Percentiles rank a stretch among this genome's conserved stretches.
Conservation (phyloP, 2,888 invertebrate genomes). For the Zootermopsis nevadensis region DNA sequence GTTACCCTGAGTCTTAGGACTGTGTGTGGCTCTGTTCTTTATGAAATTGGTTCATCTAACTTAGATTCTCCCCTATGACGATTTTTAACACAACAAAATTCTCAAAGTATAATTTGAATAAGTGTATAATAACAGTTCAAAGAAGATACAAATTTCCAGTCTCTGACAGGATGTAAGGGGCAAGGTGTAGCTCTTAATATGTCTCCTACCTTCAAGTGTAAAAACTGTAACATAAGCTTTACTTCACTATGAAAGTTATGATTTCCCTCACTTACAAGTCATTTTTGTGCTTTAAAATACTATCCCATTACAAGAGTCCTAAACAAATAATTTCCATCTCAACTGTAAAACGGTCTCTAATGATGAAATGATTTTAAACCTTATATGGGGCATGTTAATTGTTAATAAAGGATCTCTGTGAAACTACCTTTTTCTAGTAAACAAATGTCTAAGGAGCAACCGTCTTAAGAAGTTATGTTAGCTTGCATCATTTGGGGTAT, state of each 20-base stretch:
- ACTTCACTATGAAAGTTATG: no score
- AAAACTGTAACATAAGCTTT: no score
- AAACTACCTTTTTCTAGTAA: neutral
- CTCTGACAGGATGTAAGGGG: no score
- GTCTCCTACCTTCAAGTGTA: no score
- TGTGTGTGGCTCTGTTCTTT: neutral
- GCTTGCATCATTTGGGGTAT: neutral
- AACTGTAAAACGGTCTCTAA: no score
- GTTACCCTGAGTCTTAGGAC: constrained; percentile 14
- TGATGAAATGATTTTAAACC: neutral
- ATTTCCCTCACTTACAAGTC: no score
- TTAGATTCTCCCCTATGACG: neutral
- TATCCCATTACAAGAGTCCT: no score
- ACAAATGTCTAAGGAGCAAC: neutral
- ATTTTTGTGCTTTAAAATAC: no score
- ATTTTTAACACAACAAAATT: neutral
- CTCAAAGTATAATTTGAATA: neutral
- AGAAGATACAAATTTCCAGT: neutral
- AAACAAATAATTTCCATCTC: no score
- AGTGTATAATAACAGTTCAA: neutral
- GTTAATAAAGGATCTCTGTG: neutral
- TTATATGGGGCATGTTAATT: neutral
- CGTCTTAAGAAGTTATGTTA: neutral
- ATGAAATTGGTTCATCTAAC: neutral
- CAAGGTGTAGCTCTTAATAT: no score